Percentiles rank a stretch among this genome's conserved stretches.
These are phyloP conservation scores for Parnassius mnemosyne DNA, from an alignment of 2,888 invertebrate genomes.

Conservation along the genomic window DNA sequence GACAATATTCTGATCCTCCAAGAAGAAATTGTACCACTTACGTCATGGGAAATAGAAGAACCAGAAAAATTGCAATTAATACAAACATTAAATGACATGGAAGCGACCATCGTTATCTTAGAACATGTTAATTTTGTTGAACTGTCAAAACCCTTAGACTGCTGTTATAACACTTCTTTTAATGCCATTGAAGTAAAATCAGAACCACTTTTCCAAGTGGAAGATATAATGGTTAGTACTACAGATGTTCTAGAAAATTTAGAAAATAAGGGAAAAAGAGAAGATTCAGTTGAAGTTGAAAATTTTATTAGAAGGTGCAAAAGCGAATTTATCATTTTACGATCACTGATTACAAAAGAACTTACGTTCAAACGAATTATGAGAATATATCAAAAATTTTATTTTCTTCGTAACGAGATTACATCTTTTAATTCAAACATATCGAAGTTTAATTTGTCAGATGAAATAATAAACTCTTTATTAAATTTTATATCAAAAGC, in stretches of 20 bases:
- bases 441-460: conserved; percentile 40
- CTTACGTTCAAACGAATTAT: conserved; percentile 60
- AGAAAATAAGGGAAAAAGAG: background rate
- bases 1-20: conserved; percentile 51
- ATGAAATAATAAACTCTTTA: conserved; percentile 46
- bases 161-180: conserved; percentile 47
- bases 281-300: conserved; percentile 48
- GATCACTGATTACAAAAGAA: conserved; percentile 51
- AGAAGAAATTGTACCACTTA: conserved; percentile 60
- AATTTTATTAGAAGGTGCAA: conserved; percentile 59
- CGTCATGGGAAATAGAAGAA: conserved; percentile 41
- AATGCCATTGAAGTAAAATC: conserved; percentile 51
- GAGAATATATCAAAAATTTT: conserved; percentile 61
- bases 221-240: conserved; percentile 53
- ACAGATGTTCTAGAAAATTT: conserved; percentile 48
- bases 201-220: conserved; percentile 51
- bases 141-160: conserved; percentile 53
- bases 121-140: conserved; percentile 65
- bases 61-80: conserved; percentile 55
- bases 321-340: conserved; percentile 56
- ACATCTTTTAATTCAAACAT: conserved; percentile 49
- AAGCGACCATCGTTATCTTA: conserved; percentile 60
- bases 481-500: conserved; percentile 48
- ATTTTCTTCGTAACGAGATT: conserved; percentile 45
- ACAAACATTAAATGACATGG: conserved; percentile 57